Base-by-base conservation (phyloP, 2,797 vertebrate species). In the Brachyalestes nurse region DNA sequence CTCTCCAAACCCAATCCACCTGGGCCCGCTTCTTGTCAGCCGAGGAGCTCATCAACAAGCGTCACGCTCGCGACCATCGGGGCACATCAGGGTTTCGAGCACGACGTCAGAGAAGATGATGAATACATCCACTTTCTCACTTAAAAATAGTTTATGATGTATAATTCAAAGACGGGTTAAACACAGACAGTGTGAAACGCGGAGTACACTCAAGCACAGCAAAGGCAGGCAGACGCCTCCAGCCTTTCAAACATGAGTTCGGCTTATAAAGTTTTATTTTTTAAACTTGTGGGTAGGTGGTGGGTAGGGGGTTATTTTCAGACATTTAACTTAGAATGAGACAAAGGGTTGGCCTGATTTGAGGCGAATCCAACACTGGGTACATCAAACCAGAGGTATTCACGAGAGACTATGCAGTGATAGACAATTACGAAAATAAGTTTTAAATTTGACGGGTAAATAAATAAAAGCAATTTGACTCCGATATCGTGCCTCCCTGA, bases 121-220 rank as follows among this genome's bases (percentile, higher is more conserved):
- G 57, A 34, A 28, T 57, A 66, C 47, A 66, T 65, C 25, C 23
- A 6, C 47, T 34, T 53, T 65, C 60, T 13, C 5, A 73, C 53
- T 67, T 4, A 58, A 67, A 72, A 80, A 72, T 57, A 66, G 17
- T 28, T 45, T 16, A 17, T 71, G 16, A 71, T 28, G 60, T 79
- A 62, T 57, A 58, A 80, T 49, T 57, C 71, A 67, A 25, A 51
- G 67, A 13, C 19, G 25, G 12, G 23, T 60, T 74, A 75, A 74
- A 74, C 12, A 21, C 65, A 21, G 51, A 66, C 34, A 65, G 55
- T 21, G n/a, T 7, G 21, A 51, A 73, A 64, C 45, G 47, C 49
- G 28, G 19, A 10, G 47, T 1, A 21, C 55, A 70, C 57, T 70
- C 40, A 45, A 62, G 21, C 1, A 17, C 6, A 0, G 45, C 28